Conservation (phyloP, 2,888 invertebrate species). For the Argyresthia albistria region DNA sequence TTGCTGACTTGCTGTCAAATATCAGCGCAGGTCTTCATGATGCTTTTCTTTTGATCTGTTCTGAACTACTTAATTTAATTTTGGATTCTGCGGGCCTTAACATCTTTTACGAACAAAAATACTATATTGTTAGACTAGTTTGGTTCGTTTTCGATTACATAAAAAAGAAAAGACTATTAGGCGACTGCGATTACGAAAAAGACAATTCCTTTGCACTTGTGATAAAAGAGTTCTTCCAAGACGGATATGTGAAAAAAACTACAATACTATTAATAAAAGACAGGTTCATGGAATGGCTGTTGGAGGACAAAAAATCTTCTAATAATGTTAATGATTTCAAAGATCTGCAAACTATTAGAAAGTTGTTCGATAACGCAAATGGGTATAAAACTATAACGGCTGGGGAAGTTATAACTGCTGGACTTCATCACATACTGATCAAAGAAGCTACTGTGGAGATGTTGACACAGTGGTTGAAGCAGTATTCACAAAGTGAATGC, state of each 20-base stretch:
- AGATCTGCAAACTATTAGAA: neutral
- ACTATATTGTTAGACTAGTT: neutral
- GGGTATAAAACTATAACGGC: neutral
- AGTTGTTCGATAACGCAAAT: neutral
- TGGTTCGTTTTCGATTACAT: neutral
- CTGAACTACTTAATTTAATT: neutral
- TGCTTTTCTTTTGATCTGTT: neutral
- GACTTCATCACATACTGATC: neutral
- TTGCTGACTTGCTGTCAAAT: neutral
- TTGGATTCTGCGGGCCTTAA: neutral
- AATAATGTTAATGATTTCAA: neutral
- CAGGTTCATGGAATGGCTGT: neutral
- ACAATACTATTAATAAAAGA: neutral
- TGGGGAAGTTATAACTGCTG: neutral
- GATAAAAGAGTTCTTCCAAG: neutral
- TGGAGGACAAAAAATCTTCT: neutral
- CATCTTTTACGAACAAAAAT: neutral
- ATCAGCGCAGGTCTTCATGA: neutral
- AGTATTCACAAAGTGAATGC: slow-evolving; percentile 11
- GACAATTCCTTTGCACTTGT: neutral
- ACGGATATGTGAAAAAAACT: neutral
- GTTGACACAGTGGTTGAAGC: slow-evolving; percentile 4
- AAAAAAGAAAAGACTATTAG: neutral
- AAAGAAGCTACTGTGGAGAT: neutral
- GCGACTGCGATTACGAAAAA: neutral